Conservation (phyloP, 2,797 vertebrate species). For the Taenioides sp. region DNA sequence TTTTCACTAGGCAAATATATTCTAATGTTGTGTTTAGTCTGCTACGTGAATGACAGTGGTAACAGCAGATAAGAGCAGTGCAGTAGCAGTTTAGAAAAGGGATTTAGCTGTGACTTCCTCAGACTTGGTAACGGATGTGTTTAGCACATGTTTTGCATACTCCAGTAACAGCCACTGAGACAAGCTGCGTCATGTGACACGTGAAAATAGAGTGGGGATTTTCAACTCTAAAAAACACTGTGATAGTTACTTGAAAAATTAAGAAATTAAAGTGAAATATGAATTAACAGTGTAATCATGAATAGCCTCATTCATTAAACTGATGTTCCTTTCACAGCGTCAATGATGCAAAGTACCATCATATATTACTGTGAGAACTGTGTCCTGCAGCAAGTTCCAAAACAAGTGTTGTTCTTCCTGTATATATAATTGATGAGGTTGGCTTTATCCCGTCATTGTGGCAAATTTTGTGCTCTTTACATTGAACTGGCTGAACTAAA, state of each 20-base stretch:
- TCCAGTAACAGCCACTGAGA: background rate
- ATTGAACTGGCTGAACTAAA: too few species aligned
- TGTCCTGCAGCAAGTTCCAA: too few species aligned
- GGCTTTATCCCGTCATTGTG: too few species aligned
- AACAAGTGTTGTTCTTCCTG: too few species aligned
- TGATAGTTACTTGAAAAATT: background rate
- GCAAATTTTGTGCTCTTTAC: too few species aligned
- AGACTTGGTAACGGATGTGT: background rate
- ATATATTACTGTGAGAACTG: too few species aligned
- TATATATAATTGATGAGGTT: too few species aligned
- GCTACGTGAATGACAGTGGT: background rate
- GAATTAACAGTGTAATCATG: too few species aligned
- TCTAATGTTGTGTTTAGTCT: background rate
- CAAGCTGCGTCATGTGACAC: background rate
- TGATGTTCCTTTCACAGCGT: too few species aligned
- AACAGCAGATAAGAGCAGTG: background rate
- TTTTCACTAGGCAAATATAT: background rate
- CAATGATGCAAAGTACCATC: too few species aligned
- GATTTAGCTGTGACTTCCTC: constrained; percentile 1
- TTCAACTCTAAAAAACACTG: background rate
- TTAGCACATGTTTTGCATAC: background rate
- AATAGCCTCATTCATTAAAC: too few species aligned
- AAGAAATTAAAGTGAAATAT: too few species aligned
- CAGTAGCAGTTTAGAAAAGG: background rate
- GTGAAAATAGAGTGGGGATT: background rate